These are phyloP conservation scores for Lapara coniferarum DNA, from an alignment of 2,888 invertebrate genomes.

Conservation along the genomic window DNA sequence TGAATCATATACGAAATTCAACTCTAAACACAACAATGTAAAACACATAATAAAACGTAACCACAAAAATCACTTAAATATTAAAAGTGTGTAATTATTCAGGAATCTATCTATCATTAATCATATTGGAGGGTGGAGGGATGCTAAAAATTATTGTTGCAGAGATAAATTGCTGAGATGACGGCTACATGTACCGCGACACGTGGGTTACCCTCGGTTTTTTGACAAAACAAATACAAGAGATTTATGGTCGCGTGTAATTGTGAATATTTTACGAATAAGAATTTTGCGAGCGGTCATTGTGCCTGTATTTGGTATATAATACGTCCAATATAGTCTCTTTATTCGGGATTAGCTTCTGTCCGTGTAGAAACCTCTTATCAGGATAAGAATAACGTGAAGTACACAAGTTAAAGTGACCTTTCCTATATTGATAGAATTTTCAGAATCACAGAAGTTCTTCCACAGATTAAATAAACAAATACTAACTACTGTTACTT, in stretches of 20 bases:
- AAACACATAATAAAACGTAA: slow-evolving; percentile 39
- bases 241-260: slow-evolving; percentile 60
- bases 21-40: slow-evolving; percentile 40
- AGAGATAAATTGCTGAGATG: slow-evolving; percentile 80
- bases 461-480: no score
- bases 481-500: no score
- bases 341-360: no score
- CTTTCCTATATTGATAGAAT: no score
- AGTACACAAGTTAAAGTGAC: no score
- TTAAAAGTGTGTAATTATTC: slow-evolving; percentile 84
- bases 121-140: slow-evolving; percentile 77
- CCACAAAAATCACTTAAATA: slow-evolving; percentile 78
- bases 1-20: slow-evolving; percentile 44
- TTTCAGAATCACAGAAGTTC: no score
- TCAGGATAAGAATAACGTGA: no score
- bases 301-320: not conserved
- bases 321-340: no score
- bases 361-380: no score
- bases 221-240: slow-evolving; percentile 50
- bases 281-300: slow-evolving; percentile 22
- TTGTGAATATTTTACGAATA: slow-evolving; percentile 56
- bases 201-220: slow-evolving; percentile 41
- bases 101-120: slow-evolving; percentile 84
- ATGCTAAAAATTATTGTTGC: slow-evolving; percentile 82
- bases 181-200: slow-evolving; percentile 66